phyloP scores from a whole-genome alignment of 1,140 invertebrate species.

The Drosophila tristis region DNA sequence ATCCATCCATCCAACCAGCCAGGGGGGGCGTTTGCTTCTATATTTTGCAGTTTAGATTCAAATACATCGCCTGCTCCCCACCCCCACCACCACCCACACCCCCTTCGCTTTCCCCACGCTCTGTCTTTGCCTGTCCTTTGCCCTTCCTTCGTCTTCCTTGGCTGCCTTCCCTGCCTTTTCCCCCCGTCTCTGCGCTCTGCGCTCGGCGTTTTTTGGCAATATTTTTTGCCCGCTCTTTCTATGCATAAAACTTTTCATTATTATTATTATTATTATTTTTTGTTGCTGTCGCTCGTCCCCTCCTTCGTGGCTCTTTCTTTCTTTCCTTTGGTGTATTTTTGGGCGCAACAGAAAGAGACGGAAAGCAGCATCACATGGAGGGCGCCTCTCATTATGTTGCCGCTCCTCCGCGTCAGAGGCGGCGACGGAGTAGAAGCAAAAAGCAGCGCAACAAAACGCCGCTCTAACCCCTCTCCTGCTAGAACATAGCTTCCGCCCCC shows the following conservation, averaged over 20 bases:
- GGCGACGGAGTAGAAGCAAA: not conserved
- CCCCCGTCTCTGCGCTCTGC: too few relatives aligned
- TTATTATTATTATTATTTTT: conserved; percentile 72
- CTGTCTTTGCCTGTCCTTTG: not conserved
- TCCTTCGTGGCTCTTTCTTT: conserved; percentile 18
- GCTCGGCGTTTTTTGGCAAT: conserved; percentile 44
- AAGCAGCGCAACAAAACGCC: conserved; percentile 16
- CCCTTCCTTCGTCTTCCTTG: not conserved
- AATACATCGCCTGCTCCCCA: conserved; percentile 51
- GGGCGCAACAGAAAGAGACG: conserved; percentile 32
- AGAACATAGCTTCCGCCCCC: not conserved
- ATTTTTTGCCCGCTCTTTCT: conserved; percentile 58
- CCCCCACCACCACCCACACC: not conserved
- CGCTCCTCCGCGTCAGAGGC: conserved; percentile 4
- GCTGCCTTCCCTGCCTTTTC: not conserved
- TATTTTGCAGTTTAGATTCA: conserved; percentile 82
- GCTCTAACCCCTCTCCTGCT: not conserved
- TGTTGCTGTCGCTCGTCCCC: not conserved
- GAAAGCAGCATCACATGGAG: conserved; percentile 5
- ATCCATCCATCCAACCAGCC: not conserved
- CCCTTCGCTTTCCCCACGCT: not conserved
- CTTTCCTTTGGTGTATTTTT: conserved; percentile 33
- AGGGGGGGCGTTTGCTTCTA: conserved; percentile 17
- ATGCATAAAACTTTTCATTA: conserved; percentile 74
- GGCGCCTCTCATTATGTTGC: conserved; percentile 45